phyloP scores from a whole-genome alignment of 2,797 vertebrate genomes.

The Holocentrus rufus region DNA sequence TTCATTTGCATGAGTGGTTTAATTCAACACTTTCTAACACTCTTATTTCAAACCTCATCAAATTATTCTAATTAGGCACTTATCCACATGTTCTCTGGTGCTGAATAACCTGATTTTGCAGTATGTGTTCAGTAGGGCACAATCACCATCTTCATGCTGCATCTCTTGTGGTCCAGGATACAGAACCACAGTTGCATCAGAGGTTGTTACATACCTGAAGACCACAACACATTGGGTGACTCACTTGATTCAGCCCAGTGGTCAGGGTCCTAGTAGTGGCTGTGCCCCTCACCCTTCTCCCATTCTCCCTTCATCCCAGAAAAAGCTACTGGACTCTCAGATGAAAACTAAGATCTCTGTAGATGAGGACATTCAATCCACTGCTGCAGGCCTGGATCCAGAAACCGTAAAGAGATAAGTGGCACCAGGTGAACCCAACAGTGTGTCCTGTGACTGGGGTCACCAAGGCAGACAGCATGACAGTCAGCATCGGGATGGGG shows the following conservation, averaged over 20 bases:
- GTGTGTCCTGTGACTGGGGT: conserved; percentile 60
- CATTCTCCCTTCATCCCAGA: conserved; percentile 3
- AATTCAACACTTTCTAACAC: background rate
- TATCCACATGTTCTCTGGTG: too few species aligned
- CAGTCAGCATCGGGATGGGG: conserved; percentile 61
- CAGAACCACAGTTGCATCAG: background rate
- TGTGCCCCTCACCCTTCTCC: conserved; percentile 1
- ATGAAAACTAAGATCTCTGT: conserved; percentile 60
- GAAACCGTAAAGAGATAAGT: conserved; percentile 69
- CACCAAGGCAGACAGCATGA: conserved; percentile 60
- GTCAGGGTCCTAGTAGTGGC: background rate
- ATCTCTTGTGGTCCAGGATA: background rate
- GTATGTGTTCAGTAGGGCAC: background rate
- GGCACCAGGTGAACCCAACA: conserved; percentile 63
- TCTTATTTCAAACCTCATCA: too few species aligned
- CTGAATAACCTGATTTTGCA: background rate
- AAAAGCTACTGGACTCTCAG: conserved; percentile 57
- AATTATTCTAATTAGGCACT: too few species aligned
- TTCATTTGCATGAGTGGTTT: background rate
- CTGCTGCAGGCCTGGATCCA: conserved; percentile 72
- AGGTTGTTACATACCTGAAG: background rate
- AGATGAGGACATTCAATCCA: conserved; percentile 70
- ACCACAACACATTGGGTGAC: background rate
- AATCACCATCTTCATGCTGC: background rate
- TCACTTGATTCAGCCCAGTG: background rate